Conservation (phyloP, 2,797 vertebrate genomes). For the Artibeus lituratus region DNA sequence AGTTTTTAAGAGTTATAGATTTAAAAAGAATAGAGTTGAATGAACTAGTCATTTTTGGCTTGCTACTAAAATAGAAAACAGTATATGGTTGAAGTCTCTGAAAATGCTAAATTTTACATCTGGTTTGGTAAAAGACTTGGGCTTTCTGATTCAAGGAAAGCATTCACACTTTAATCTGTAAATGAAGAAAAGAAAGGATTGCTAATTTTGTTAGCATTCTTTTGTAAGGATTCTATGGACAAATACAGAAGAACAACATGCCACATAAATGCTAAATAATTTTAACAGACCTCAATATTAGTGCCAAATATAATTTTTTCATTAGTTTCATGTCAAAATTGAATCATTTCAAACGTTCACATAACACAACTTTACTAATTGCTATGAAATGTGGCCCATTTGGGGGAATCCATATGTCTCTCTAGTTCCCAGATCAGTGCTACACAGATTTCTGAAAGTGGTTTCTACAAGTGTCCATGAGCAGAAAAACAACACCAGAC, state of each 20-base stretch:
- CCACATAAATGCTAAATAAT: background rate
- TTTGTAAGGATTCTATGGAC: background rate
- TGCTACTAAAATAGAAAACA: slow-evolving; percentile 11
- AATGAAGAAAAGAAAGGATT: background rate
- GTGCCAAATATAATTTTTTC: background rate
- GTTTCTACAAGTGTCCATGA: background rate
- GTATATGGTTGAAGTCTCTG: background rate
- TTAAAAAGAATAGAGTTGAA: background rate
- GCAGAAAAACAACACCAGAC: background rate
- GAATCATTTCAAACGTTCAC: slow-evolving; percentile 21
- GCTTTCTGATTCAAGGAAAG: background rate
- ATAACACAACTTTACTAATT: slow-evolving; percentile 13
- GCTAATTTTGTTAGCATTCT: background rate
- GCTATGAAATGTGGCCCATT: background rate
- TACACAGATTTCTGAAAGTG: slow-evolving; percentile 1
- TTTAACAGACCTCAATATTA: background rate
- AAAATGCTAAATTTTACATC: slow-evolving; percentile 1
- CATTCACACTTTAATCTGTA: slow-evolving; percentile 24
- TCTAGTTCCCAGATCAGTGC: background rate
- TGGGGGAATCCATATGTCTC: background rate
- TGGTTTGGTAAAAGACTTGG: background rate
- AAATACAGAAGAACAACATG: background rate
- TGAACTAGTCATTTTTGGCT: background rate
- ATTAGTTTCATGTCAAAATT: slow-evolving; percentile 43
- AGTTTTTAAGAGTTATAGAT: background rate